These are phyloP conservation scores for Hippasteria phrygiana DNA, from an alignment of 53 echinoderm and acorn worm genomes.

Conservation along the genomic window DNA sequence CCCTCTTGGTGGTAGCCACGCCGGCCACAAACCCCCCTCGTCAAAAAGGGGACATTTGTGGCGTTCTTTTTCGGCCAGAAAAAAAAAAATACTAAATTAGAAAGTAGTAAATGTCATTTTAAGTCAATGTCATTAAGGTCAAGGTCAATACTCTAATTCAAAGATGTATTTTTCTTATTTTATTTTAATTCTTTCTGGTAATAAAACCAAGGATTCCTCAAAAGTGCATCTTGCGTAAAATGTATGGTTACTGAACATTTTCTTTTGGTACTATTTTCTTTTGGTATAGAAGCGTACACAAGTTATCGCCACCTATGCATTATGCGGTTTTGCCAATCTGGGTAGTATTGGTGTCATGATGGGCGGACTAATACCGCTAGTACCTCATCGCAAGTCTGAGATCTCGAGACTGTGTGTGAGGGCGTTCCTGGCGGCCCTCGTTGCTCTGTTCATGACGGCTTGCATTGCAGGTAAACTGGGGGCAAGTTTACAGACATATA, in stretches of 20 bases:
- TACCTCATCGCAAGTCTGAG: slow-evolving; percentile 84
- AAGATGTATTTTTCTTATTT: too few relatives aligned
- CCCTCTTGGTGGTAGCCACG: background rate
- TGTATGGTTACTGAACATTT: background rate
- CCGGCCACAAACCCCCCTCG: too few relatives aligned
- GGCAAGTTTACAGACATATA: background rate
- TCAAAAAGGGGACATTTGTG: too few relatives aligned
- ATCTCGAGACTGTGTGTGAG: slow-evolving; percentile 77
- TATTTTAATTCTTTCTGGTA: too few relatives aligned
- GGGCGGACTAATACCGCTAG: slow-evolving; percentile 87
- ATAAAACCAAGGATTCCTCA: too few relatives aligned
- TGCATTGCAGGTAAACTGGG: slow-evolving; percentile 97
- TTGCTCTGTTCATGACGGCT: slow-evolving; percentile 93
- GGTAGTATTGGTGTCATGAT: slow-evolving; percentile 95
- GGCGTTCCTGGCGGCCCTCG: slow-evolving; percentile 83
- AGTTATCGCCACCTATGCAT: slow-evolving; percentile 95
- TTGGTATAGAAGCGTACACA: slow-evolving; percentile 71
- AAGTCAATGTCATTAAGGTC: background rate
- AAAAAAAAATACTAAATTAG: too few relatives aligned
- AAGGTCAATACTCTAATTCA: too few relatives aligned
- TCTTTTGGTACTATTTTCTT: background rate
- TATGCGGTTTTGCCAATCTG: slow-evolving; percentile 97
- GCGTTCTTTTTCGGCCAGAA: too few relatives aligned
- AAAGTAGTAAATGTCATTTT: too few relatives aligned
- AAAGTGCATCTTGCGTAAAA: too few relatives aligned